A percentile compares a stretch with the other conserved stretches of the same genome.
phyloP scores from a whole-genome alignment of 2,888 invertebrate genomes.

The Electrophaes corylata region DNA sequence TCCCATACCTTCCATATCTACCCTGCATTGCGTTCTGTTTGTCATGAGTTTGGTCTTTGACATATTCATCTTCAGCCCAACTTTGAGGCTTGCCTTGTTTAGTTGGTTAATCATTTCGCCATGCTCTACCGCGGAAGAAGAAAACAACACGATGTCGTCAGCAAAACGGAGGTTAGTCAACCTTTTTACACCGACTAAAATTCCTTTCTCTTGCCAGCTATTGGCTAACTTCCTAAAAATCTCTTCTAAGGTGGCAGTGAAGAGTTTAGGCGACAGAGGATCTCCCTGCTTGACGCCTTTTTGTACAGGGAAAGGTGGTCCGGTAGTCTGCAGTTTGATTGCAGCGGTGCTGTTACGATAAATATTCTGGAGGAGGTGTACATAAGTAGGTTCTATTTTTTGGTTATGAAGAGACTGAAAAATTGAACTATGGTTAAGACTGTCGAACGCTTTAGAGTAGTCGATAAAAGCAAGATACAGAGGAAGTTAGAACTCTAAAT shows the following conservation, averaged over 20 bases:
- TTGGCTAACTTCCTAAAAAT: not conserved
- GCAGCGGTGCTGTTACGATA: too few species aligned
- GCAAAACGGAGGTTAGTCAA: conserved; percentile 5
- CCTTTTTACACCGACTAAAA: not conserved
- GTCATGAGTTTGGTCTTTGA: conserved; percentile 2
- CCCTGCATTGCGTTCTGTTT: not conserved
- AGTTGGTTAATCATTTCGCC: not conserved
- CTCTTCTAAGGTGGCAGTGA: too few species aligned
- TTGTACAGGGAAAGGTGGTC: too few species aligned
- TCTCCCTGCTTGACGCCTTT: too few species aligned
- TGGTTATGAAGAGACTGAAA: too few species aligned
- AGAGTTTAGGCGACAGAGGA: too few species aligned
- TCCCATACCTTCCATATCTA: not conserved
- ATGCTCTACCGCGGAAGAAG: not conserved
- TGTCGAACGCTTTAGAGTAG: not conserved
- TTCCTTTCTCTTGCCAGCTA: not conserved
- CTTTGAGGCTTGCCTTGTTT: not conserved
- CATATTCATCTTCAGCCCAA: not conserved
- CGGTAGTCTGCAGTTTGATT: too few species aligned
- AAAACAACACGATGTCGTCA: not conserved
- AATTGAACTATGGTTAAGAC: too few species aligned
- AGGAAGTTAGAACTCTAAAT: too few species aligned
- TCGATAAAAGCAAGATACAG: not conserved
- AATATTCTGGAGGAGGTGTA: too few species aligned
- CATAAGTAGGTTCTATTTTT: too few species aligned